These are phyloP conservation scores for Aix galericulata DNA, from an alignment of 2,113 vertebrate species.

Conservation along the genomic window DNA sequence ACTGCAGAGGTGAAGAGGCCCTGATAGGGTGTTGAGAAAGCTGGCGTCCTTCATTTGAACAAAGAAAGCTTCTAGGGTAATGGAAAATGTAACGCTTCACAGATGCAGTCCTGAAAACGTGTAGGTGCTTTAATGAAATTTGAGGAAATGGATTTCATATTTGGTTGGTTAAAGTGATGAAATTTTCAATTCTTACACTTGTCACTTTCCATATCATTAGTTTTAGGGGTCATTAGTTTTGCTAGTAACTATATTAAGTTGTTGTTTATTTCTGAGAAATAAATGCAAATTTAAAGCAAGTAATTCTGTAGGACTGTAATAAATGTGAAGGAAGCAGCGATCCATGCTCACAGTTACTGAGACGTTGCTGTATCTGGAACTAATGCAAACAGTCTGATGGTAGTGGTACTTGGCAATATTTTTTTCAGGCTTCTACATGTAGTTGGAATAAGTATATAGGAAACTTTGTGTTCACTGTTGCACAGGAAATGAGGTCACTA, in stretches of 20 bases:
- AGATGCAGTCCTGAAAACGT: neutral
- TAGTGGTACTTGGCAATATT: neutral
- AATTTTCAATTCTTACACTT: neutral
- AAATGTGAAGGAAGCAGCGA: constrained; percentile 23
- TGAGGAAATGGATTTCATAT: neutral
- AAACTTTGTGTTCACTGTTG: neutral
- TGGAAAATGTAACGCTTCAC: neutral
- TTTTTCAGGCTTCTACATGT: neutral
- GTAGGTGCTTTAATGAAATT: neutral
- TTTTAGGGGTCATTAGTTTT: neutral
- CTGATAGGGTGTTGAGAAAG: neutral
- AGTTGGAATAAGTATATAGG: neutral
- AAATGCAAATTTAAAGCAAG: neutral
- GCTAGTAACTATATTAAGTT: neutral
- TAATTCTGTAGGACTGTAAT: neutral
- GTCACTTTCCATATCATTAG: neutral
- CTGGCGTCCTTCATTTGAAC: neutral
- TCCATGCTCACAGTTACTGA: neutral
- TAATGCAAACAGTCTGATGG: neutral
- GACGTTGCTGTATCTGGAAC: neutral
- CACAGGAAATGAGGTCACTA: neutral
- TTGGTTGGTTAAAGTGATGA: neutral
- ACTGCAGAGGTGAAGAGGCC: neutral
- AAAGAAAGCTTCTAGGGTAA: neutral
- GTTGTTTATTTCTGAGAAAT: constrained; percentile 11